These are phyloP conservation scores for Papilio xuthus DNA, from an alignment of 1,140 invertebrate genomes.

Conservation along the genomic window DNA sequence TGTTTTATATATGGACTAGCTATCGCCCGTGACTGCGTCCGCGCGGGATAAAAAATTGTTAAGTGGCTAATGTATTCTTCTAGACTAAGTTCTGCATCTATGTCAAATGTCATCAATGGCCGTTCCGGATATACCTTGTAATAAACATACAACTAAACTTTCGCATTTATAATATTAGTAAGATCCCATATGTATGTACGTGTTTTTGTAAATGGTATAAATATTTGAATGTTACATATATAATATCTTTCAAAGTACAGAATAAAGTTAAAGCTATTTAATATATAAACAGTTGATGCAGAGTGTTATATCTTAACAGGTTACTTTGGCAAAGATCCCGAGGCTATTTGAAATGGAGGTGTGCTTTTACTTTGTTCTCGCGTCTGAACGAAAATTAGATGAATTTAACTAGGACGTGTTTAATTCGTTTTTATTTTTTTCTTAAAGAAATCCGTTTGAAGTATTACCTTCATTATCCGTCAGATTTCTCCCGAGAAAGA, in stretches of 20 bases:
- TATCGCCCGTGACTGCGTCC: no score
- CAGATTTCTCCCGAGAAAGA: not conserved
- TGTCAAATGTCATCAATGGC: no score
- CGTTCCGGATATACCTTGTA: no score
- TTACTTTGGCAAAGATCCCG: slow-evolving; percentile 62
- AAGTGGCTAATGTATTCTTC: no score
- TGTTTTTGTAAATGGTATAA: no score
- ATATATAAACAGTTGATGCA: not conserved
- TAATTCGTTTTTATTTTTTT: not conserved
- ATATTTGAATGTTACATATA: not conserved
- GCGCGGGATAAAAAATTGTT: no score
- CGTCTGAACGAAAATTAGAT: not conserved
- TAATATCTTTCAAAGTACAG: not conserved
- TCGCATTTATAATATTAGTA: no score
- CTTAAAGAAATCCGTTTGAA: not conserved
- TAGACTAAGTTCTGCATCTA: no score
- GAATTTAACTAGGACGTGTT: not conserved
- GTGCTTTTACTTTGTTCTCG: slow-evolving; percentile 2
- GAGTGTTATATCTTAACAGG: slow-evolving; percentile 45
- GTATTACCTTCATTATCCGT: not conserved
- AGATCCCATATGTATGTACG: no score
- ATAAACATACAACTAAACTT: no score
- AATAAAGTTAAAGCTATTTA: not conserved
- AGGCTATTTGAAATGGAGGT: not conserved
- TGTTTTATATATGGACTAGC: no score